Evolutionary conservation across 2,888 invertebrate species (phyloP).

Genomic region (Acrobasis repandana): DNA sequence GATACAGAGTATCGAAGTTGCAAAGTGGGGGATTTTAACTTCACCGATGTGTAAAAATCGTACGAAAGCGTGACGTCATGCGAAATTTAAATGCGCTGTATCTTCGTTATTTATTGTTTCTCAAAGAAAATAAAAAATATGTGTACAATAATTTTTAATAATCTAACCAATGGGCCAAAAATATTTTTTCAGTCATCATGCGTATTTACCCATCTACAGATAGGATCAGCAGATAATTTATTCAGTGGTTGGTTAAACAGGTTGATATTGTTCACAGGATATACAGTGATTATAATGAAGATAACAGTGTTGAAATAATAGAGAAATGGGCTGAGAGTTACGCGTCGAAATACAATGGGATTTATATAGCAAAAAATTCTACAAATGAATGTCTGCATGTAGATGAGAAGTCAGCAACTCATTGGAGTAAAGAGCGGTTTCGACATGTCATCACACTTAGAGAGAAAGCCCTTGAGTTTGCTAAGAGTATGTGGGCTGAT

Average conservation of each 20-base stretch:
- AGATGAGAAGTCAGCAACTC: slow-evolving; percentile 85
- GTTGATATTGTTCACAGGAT: slow-evolving; percentile 83
- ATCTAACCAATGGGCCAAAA: too few species aligned
- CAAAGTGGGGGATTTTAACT: too few species aligned
- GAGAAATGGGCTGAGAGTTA: slow-evolving; percentile 87
- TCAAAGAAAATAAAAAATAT: too few species aligned
- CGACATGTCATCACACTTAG: slow-evolving; percentile 90
- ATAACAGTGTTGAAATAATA: slow-evolving; percentile 88
- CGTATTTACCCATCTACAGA: too few species aligned
- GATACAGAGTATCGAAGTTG: too few species aligned
- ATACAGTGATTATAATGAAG: slow-evolving; percentile 92
- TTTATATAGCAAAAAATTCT: slow-evolving; percentile 83
- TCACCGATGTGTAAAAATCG: too few species aligned
- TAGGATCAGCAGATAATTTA: not conserved
- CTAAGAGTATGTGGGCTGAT: slow-evolving; percentile 92
- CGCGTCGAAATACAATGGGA: slow-evolving; percentile 86
- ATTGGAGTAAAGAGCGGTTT: slow-evolving; percentile 91
- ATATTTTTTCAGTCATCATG: too few species aligned
- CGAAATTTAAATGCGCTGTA: too few species aligned
- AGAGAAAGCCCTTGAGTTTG: slow-evolving; percentile 88
- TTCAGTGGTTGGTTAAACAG: not conserved
- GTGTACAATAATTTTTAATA: too few species aligned
- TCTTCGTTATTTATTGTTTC: too few species aligned
- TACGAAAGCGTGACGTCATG: too few species aligned
- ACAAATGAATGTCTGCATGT: slow-evolving; percentile 55